These are phyloP conservation scores for Dicyrtomina minuta DNA, from an alignment of 2,888 invertebrate genomes.

Conservation along the genomic window DNA sequence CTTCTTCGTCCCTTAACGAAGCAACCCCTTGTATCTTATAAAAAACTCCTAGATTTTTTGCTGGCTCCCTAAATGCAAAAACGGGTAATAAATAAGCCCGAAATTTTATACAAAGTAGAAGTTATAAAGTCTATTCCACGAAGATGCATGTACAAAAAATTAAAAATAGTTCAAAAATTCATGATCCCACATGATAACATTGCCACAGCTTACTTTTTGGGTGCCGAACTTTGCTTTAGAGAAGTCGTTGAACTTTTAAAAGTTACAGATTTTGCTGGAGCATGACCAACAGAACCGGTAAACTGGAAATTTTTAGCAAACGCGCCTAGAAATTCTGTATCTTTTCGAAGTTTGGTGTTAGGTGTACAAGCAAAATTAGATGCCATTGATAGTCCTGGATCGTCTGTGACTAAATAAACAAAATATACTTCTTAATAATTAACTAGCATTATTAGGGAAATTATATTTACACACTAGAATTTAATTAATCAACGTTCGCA, in stretches of 20 bases:
- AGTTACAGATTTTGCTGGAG: not conserved
- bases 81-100: too few species aligned
- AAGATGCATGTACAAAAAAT: too few species aligned
- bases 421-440: too few species aligned
- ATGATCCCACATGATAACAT: too few species aligned
- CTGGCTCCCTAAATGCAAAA: not conserved
- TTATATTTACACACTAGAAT: too few species aligned
- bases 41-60: slow-evolving; percentile 32
- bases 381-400: slow-evolving; percentile 5
- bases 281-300: not conserved
- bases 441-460: too few species aligned
- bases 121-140: too few species aligned
- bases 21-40: slow-evolving; percentile 38
- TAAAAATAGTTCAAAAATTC: too few species aligned
- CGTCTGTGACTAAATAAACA: too few species aligned
- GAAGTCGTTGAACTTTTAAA: not conserved
- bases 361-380: slow-evolving; percentile 13
- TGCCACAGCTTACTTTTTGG: too few species aligned
- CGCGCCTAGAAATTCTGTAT: slow-evolving; percentile 3
- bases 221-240: not conserved
- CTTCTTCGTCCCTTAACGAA: slow-evolving; percentile 28
- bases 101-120: too few species aligned
- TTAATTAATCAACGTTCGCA: too few species aligned
- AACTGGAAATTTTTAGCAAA: not conserved
- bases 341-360: slow-evolving; percentile 15